Conservation (phyloP, 2,797 vertebrate species). For the Chromis chromis region DNA sequence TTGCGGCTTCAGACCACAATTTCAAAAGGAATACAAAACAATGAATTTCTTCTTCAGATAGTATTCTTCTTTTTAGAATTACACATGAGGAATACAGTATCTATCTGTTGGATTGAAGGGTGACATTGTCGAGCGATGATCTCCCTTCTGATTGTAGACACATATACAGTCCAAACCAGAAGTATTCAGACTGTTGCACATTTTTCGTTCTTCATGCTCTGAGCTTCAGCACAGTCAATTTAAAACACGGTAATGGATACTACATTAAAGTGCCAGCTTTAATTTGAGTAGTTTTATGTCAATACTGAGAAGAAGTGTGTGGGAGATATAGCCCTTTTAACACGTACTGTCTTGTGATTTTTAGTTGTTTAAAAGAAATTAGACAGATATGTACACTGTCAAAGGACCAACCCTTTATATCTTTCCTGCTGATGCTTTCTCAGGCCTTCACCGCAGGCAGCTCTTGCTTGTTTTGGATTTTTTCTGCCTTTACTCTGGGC, state of each 20-base stretch:
- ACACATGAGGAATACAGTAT: background rate
- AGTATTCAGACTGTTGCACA: no score
- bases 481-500: background rate
- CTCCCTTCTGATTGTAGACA: slow-evolving; percentile 21
- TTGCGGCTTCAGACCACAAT: slow-evolving; percentile 24
- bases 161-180: background rate
- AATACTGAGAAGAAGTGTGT: background rate
- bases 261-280: background rate
- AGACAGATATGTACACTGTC: background rate
- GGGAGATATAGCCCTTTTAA: background rate
- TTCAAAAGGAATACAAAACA: slow-evolving; percentile 41
- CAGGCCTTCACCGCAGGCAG: background rate
- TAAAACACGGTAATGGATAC: background rate
- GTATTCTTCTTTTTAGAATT: slow-evolving; percentile 12
- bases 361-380: background rate
- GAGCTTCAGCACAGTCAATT: background rate
- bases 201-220: background rate
- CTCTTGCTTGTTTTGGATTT: background rate
- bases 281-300: background rate
- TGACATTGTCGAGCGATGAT: slow-evolving; percentile 31
- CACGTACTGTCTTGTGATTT: no score
- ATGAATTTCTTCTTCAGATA: slow-evolving; percentile 22
- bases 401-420: background rate
- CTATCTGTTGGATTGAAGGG: slow-evolving; percentile 17
- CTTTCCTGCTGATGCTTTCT: background rate